These are phyloP conservation scores for Struthio camelus DNA, from an alignment of 2,113 vertebrate species.

Conservation along the genomic window DNA sequence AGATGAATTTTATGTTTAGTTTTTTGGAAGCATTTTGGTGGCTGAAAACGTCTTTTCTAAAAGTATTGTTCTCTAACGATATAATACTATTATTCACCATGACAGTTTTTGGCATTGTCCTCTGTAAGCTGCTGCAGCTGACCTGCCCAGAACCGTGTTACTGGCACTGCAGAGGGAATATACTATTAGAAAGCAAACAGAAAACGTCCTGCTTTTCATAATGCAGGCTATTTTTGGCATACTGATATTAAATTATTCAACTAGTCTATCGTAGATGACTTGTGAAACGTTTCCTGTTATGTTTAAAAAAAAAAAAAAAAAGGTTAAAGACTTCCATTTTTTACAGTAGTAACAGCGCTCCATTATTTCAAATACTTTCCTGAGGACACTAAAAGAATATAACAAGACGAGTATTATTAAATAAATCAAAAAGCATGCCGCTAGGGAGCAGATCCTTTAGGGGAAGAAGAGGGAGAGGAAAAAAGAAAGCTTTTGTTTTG, in stretches of 20 bases:
- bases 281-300: not conserved
- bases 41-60: not conserved
- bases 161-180: not conserved
- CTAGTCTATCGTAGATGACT: not conserved
- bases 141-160: fast-evolving
- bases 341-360: not conserved
- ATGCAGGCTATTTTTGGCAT: not conserved
- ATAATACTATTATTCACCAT: not conserved
- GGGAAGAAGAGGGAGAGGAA: too few species aligned
- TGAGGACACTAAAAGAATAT: not conserved
- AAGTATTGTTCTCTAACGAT: fast-evolving
- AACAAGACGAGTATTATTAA: fast-evolving
- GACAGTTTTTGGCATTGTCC: not conserved
- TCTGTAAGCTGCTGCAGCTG: not conserved
- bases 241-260: not conserved
- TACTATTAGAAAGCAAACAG: not conserved
- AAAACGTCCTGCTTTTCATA: not conserved
- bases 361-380: fast-evolving
- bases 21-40: not conserved
- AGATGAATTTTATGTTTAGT: not conserved
- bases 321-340: not conserved
- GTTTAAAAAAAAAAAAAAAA: not conserved
- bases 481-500: not conserved
- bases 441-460: not conserved
- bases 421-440: not conserved